These are phyloP conservation scores for Lithophane socia DNA, from an alignment of 2,888 invertebrate genomes.

Conservation along the genomic window DNA sequence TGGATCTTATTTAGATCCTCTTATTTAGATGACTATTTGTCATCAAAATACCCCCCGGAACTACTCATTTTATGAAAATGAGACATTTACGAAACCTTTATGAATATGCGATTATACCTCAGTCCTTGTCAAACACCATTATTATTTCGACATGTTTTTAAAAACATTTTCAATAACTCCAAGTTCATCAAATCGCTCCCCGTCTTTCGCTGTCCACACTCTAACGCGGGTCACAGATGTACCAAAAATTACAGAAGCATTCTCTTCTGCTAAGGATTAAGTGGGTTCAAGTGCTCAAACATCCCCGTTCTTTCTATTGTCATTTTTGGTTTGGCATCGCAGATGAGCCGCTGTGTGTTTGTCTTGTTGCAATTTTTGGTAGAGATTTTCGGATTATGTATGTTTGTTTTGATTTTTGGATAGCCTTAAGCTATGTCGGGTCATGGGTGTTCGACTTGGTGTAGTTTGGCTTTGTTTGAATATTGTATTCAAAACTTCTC, in stretches of 20 bases:
- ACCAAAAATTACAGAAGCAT: conserved; percentile 82
- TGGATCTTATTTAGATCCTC: too few relatives aligned
- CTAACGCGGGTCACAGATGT: conserved; percentile 77
- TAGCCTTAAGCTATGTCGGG: background rate
- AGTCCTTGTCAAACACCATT: background rate
- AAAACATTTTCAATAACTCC: conserved; percentile 12
- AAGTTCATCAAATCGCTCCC: conserved; percentile 47
- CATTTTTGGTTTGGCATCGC: conserved; percentile 68
- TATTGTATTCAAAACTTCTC: background rate
- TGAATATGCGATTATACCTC: background rate
- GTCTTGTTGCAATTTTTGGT: conserved; percentile 63
- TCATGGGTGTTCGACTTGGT: background rate
- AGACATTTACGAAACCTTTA: background rate
- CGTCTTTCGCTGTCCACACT: conserved; percentile 15
- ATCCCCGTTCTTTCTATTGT: conserved; percentile 73
- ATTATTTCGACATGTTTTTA: background rate
- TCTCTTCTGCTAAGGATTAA: conserved; percentile 76
- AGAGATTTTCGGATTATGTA: conserved; percentile 60
- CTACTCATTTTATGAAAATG: too few relatives aligned
- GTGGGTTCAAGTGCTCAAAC: conserved; percentile 74
- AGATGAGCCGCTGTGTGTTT: conserved; percentile 62
- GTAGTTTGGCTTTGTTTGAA: background rate
- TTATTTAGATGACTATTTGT: too few relatives aligned
- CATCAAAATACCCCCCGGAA: too few relatives aligned
- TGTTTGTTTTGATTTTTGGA: conserved; percentile 58